Percentiles rank a stretch among this genome's conserved stretches.
phyloP scores from a whole-genome alignment of 2,113 vertebrate genomes.

The Neolamprologus caudopunctatus region DNA sequence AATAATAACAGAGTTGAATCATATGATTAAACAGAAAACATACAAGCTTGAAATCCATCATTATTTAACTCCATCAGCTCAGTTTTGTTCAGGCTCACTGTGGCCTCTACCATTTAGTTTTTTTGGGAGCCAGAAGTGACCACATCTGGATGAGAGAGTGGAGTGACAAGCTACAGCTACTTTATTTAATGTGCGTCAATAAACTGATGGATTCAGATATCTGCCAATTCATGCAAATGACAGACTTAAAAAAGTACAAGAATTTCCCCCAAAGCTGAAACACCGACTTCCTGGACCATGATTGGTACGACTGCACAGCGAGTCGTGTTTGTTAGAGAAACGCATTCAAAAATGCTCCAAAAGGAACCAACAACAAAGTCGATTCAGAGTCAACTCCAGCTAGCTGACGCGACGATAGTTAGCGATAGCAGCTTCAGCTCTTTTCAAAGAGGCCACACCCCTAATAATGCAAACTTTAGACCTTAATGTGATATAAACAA shows the following conservation, averaged over 20 bases:
- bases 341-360: accelerated
- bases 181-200: background rate
- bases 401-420: accelerated
- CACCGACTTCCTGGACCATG: background rate
- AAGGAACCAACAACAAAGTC: background rate
- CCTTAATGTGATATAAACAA: background rate
- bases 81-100: background rate
- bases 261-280: background rate
- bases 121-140: background rate
- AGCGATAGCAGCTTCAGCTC: background rate
- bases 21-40: background rate
- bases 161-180: background rate
- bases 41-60: background rate
- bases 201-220: accelerated
- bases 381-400: background rate
- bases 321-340: background rate
- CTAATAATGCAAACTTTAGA: background rate
- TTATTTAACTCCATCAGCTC: background rate
- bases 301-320: background rate
- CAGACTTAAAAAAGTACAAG: background rate
- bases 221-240: background rate
- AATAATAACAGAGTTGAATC: background rate
- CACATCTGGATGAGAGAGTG: background rate
- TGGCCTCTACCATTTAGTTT: background rate
- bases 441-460: background rate